These are phyloP conservation scores for Psammodynastes pulverulentus DNA, from an alignment of 2,113 vertebrate species.

Conservation along the genomic window DNA sequence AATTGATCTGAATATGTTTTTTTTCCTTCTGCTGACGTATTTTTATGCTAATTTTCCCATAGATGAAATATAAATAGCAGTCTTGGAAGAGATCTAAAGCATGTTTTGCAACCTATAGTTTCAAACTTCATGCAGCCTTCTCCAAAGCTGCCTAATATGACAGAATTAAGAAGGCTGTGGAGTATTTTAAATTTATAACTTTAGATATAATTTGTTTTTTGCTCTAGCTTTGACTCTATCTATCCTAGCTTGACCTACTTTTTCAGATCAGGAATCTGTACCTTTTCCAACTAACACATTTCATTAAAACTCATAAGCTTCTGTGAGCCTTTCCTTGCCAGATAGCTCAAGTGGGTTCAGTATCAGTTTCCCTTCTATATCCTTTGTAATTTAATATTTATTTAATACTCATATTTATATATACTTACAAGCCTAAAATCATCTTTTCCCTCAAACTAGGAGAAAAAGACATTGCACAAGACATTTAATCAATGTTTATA, in stretches of 20 bases:
- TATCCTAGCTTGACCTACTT: background rate
- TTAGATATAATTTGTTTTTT: background rate
- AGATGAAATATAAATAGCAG: background rate
- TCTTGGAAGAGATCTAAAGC: background rate
- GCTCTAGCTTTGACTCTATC: background rate
- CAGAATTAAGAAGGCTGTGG: background rate
- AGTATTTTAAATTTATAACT: background rate
- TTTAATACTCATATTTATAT: background rate
- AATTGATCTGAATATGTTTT: background rate
- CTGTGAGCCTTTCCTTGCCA: background rate
- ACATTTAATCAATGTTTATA: background rate
- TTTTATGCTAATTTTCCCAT: background rate
- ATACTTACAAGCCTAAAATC: background rate
- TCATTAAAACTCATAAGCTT: background rate
- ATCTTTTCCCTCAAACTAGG: background rate
- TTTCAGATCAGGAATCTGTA: background rate
- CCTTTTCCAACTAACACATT: background rate
- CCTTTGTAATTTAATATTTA: background rate
- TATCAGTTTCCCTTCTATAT: background rate
- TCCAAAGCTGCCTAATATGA: background rate
- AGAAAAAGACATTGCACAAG: background rate
- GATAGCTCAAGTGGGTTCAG: background rate
- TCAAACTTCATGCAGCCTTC: background rate
- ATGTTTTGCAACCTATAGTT: background rate
- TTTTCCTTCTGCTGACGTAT: background rate